These are phyloP conservation scores for Muntiacus reevesi DNA, from an alignment of 2,113 vertebrate species.

Conservation along the genomic window DNA sequence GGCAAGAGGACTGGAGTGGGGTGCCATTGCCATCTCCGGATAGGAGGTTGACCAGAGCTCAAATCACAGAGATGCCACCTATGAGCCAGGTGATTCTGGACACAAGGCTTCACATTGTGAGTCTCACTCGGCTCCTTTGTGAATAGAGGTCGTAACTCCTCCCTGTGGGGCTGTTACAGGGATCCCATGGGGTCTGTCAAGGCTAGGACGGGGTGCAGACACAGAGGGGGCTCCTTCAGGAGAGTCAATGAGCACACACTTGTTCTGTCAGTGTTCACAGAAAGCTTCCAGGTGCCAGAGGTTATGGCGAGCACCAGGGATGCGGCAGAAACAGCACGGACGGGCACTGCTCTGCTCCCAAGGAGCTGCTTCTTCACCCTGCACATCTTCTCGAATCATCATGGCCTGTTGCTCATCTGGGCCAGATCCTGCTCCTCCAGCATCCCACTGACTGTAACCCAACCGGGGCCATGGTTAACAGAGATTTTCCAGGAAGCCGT, in stretches of 20 bases:
- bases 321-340: accelerated
- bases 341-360: background rate
- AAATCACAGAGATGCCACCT: background rate
- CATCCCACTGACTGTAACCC: background rate
- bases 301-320: background rate
- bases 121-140: background rate
- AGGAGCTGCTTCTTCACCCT: background rate
- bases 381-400: background rate
- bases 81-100: background rate
- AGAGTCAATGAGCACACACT: background rate
- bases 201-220: background rate
- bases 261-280: background rate
- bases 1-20: too few relatives aligned
- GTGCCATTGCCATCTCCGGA: too few relatives aligned
- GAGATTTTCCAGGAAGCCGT: background rate
- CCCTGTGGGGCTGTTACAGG: background rate
- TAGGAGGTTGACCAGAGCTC: background rate
- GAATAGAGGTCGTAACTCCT: background rate
- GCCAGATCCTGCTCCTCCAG: background rate
- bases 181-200: background rate
- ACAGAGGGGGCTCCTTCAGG: background rate
- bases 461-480: background rate
- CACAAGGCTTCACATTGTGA: background rate
- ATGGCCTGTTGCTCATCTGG: background rate
- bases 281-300: background rate